Evolutionary conservation across 2,797 vertebrate genomes (phyloP), one percentile per base, ranked within the genome.

Genomic region (Syngnathus rostellatus): DNA sequence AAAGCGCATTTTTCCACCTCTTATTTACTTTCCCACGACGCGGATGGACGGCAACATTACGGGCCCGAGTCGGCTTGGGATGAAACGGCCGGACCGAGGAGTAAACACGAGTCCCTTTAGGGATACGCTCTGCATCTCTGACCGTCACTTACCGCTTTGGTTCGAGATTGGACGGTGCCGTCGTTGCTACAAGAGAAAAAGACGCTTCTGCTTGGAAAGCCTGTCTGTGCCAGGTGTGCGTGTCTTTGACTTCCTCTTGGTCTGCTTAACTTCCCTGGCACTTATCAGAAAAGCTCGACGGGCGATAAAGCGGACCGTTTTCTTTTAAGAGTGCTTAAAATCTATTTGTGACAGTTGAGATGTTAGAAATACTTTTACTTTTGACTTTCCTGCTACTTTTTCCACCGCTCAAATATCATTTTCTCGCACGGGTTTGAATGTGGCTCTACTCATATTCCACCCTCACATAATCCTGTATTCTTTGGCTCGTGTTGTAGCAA

Each of bases 401-500:
- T 80, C 79, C 77, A 66, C 72, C 69, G 62, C 74, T 75, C 81
- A 81, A 74, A 75, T 77, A 63, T 46, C 0, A 74, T 78, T 81
- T 80, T 78, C 69, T 72, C 39, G 9, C 55, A 38, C 65, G 9
- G 12, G 39, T n/a, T 0, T 40, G 25, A 12, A 38, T 21, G 45
- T 62, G 16, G 40, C 45, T 64, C 67, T 66, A 73, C 73, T 73
- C 72, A 65, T 48, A 51, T 73, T 48, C 70, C 80, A 72, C 71
- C 76, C 73, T 62, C 76, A 73, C 69, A 81, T 68, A 81, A 82
- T 79, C 74, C 72, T 81, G 81, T 84, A 76, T 83, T 78, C 67
- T 76, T 85, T 87, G 86, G 84, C 83, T 76, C 17, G 38, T 73
- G 76, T 66, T 79, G 67, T 64, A 70, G 76, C 80, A 88, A 89